Percentiles rank a stretch among this genome's conserved stretches.
phyloP scores from a whole-genome alignment of 2,888 invertebrate species.

The Anodontia alba region DNA sequence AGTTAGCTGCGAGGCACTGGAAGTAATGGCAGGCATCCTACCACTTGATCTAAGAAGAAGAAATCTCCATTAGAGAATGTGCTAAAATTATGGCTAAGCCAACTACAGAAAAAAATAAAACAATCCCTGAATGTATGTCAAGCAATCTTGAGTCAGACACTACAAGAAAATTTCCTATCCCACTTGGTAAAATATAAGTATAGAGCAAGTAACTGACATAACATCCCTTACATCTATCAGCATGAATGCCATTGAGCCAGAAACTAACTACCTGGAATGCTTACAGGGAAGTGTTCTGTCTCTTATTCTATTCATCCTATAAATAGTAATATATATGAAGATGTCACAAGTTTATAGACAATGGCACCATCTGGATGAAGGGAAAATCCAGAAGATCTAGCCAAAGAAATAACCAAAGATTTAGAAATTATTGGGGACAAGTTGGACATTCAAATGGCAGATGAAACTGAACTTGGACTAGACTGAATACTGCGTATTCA shows the following conservation, averaged over 20 bases:
- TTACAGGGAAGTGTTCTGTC: neutral
- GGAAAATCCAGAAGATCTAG: too few relatives aligned
- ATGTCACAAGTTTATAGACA: too few relatives aligned
- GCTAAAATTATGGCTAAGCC: conserved; percentile 9
- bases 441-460: too few relatives aligned
- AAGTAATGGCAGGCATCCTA: conserved; percentile 3
- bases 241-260: conserved; percentile 11
- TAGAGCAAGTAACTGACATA: conserved; percentile 21
- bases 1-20: conserved; percentile 15
- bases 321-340: too few relatives aligned
- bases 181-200: conserved; percentile 22
- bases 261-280: conserved; percentile 8
- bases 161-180: neutral
- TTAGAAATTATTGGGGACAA: too few relatives aligned
- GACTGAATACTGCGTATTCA: too few relatives aligned
- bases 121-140: neutral
- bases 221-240: neutral
- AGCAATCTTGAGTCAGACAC: neutral
- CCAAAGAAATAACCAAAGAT: too few relatives aligned
- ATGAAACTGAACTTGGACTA: too few relatives aligned
- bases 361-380: too few relatives aligned
- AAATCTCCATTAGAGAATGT: conserved; percentile 22
- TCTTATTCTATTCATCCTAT: too few relatives aligned
- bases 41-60: conserved; percentile 31
- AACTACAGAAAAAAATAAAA: neutral